These are phyloP conservation scores for Bubo bubo DNA, from an alignment of 2,113 vertebrate species.

Conservation along the genomic window DNA sequence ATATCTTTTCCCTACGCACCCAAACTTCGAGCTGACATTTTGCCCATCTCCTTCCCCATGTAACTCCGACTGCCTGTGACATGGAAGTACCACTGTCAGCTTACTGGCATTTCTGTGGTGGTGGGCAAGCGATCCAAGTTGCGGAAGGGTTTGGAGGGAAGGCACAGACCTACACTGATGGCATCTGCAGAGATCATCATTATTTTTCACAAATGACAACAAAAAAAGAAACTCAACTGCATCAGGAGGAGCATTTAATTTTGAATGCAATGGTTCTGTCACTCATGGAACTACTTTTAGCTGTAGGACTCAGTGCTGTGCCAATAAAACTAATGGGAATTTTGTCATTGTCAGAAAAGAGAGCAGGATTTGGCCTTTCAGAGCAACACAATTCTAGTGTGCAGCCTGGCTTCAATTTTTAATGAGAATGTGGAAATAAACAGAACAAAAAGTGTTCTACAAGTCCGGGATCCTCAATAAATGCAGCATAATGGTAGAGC, in stretches of 20 bases:
- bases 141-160: neutral
- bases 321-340: constrained; percentile 31
- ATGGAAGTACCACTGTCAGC: neutral
- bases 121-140: neutral
- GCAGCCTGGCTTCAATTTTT: constrained; percentile 37
- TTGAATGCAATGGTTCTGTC: constrained; percentile 2
- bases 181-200: neutral
- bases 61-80: neutral
- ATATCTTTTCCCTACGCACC: neutral
- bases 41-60: neutral
- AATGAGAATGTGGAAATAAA: constrained; percentile 41
- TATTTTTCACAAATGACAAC: neutral
- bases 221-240: neutral
- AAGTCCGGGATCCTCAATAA: neutral
- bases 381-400: neutral
- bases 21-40: neutral
- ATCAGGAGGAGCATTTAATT: neutral
- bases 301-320: neutral
- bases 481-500: neutral
- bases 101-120: neutral
- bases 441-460: neutral
- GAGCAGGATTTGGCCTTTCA: neutral
- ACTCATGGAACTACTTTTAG: constrained; percentile 11
- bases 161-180: neutral
- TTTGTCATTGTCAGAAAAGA: neutral